Base-by-base conservation (phyloP, 2,797 vertebrate species). In the Australoheros facetus region DNA sequence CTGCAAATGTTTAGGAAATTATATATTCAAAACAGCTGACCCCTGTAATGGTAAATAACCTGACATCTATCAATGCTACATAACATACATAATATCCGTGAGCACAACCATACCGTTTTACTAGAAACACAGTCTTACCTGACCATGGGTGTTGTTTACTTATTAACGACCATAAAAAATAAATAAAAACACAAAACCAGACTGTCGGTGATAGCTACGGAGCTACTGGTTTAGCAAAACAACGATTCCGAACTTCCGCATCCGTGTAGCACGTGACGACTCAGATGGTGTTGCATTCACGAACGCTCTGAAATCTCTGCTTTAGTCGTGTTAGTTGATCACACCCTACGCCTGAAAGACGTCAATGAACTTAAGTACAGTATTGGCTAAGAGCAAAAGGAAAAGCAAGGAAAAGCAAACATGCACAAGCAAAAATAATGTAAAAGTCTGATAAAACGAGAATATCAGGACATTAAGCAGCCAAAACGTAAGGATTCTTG, bases 141-240 rank as follows among this genome's bases (percentile, higher is more conserved):
- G 92, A 95, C 94, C 94, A 95, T 95, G 73, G 42, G 85, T 80
- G 75, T 71, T 56, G 55, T 85, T 79, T 39, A 45, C 4, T 70
- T 74, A 57, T 59, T 21, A 12, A 53, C 45, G 1, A 8, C 34
- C 10, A 56, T 28, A 42, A 54, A 42, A 17, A 45, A 16, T 4
- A 13, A 13, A 11, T 51, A 34, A 34, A 34, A 34, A 34, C 34
- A 10, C 34, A 37, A 37, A 13, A 16, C 9, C 14, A 5, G 2
- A 2, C 26, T 79, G 10, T 59, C 13, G 6, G 13, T 30, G 14
- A 32, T 58, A 72, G 55, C 71, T 42, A 26, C 8, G 1, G 12
- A 30, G 74, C 71, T 64, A 64, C 48, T 73, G 21, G n/a, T 32
- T 77, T 75, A 85, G 81, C 79, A 80, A 85, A 91, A 89, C 87